phyloP scores from a whole-genome alignment of 92 coral and sea anemone genomes.

The Isaurus tuberculatus region DNA sequence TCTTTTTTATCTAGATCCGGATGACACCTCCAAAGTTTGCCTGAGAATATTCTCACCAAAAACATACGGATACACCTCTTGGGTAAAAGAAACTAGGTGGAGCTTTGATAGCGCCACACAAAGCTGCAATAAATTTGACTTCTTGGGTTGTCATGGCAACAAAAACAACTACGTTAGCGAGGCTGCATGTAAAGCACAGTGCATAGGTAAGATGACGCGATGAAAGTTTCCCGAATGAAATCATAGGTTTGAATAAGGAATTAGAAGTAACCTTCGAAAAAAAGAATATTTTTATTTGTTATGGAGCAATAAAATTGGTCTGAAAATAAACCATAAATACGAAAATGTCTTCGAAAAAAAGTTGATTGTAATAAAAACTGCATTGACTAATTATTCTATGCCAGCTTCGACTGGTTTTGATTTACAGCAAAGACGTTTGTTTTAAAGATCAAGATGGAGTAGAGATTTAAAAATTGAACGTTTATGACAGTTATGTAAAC shows the following conservation, averaged over 20 bases:
- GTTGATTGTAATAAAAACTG: too few relatives aligned
- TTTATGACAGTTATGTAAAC: too few relatives aligned
- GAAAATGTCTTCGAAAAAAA: too few relatives aligned
- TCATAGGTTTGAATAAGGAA: not conserved
- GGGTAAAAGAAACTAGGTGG: conserved; percentile 58
- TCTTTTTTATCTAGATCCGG: conserved; percentile 53
- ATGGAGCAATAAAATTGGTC: too few relatives aligned
- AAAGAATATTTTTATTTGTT: too few relatives aligned
- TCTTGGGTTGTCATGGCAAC: conserved; percentile 82
- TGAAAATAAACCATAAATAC: too few relatives aligned
- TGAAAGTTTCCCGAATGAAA: not conserved
- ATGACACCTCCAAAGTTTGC: conserved; percentile 66
- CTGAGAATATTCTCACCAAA: conserved; percentile 71
- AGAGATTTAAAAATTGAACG: too few relatives aligned
- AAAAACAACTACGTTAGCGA: conserved; percentile 77
- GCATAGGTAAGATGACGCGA: conserved; percentile 70
- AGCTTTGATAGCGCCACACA: conserved; percentile 51
- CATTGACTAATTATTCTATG: too few relatives aligned
- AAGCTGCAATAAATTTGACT: conserved; percentile 67
- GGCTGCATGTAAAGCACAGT: conserved; percentile 59
- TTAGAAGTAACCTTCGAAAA: not conserved
- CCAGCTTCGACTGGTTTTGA: too few relatives aligned
- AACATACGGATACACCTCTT: conserved; percentile 40
- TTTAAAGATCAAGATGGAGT: too few relatives aligned
- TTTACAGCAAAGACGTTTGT: too few relatives aligned